Conservation (phyloP, 2,797 vertebrate genomes). For the Pempheris klunzingeri region DNA sequence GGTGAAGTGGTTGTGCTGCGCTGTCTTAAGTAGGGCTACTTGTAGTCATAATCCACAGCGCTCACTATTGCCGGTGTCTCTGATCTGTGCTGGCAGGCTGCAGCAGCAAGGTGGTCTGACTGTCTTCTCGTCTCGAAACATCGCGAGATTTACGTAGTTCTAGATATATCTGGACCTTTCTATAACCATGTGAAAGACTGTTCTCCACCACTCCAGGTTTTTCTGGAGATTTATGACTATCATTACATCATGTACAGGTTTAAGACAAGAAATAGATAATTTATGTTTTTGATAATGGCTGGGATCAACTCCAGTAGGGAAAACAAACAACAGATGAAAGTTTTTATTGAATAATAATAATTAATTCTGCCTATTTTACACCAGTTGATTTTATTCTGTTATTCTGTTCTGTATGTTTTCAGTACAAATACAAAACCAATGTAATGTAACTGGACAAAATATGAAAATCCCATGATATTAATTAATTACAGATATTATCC, state of each 20-base stretch:
- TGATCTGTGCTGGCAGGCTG: slow-evolving; percentile 50
- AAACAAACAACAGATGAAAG: too few relatives aligned
- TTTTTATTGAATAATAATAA: not conserved
- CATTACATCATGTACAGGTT: rapidly evolving
- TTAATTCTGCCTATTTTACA: too few relatives aligned
- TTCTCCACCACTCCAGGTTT: not conserved
- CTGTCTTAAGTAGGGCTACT: slow-evolving; percentile 39
- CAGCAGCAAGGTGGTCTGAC: slow-evolving; percentile 57
- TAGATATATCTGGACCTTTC: slow-evolving; percentile 84
- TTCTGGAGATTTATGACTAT: not conserved
- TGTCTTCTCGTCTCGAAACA: slow-evolving; percentile 49
- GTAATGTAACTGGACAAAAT: too few relatives aligned
- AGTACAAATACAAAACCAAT: too few relatives aligned
- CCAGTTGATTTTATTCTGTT: not conserved
- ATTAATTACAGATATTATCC: not conserved
- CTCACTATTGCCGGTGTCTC: slow-evolving; percentile 72
- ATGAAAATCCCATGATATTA: not conserved
- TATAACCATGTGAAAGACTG: slow-evolving; percentile 42
- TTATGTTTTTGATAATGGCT: not conserved
- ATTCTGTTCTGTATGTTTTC: too few relatives aligned
- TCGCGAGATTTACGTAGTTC: slow-evolving; percentile 83
- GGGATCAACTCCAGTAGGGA: not conserved
- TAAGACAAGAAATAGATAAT: not conserved
- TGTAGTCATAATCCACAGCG: slow-evolving; percentile 73
- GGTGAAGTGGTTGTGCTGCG: slow-evolving; percentile 5